Base-by-base conservation (phyloP, 1,140 invertebrate genomes). In the Conus ventricosus region DNA sequence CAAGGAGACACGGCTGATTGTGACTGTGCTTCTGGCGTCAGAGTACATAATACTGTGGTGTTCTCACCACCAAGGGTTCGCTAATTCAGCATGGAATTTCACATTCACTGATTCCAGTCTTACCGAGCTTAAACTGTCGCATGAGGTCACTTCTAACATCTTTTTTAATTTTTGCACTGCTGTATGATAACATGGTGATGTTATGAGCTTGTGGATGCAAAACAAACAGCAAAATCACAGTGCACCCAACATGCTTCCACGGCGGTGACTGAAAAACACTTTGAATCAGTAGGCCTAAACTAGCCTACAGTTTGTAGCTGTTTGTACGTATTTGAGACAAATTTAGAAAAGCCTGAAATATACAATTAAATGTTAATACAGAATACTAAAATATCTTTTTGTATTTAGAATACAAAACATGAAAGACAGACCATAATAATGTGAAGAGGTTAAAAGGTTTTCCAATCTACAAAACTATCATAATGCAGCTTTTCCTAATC, bases 81-180 rank as follows among this genome's bases (percentile, higher is more conserved):
- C n/a, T n/a, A n/a, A 39, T 39, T 39, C 39, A 39, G 39, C 39
- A 39, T 39, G 39, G 0, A 39, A 39, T 39, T 39, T 39, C 39
- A 39, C 39, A 39, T 39, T 39, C 39, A 39, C 3, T 39, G 39
- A 60, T 11, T 60, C 10, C 27, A 67, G 17, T 0, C 51, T 87
- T 89, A 90, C 91, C 87, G 8, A 93, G 88, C 91, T 92, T 93
- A 85, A 91, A 93, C n/a, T 90, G 90, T 27, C 93, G 85, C 75
- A 87, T 87, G 11, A 85, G 82, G 23, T 92, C 93, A 84, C 83
- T 25, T 90, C 86, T 92, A 4, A 67, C 87, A 39, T 93, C 93
- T 76, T 92, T 91, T 76, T 92, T 93, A 89, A 92, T 91, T 78
- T 53, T 83, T 57, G 60, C 63, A 57, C n/a, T 84, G n/a, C 4